A percentile compares a stretch with the other conserved stretches of the same genome.
Evolutionary conservation across 1,140 invertebrate species (phyloP).

Genomic region (Drosophila pectinifera): DNA sequence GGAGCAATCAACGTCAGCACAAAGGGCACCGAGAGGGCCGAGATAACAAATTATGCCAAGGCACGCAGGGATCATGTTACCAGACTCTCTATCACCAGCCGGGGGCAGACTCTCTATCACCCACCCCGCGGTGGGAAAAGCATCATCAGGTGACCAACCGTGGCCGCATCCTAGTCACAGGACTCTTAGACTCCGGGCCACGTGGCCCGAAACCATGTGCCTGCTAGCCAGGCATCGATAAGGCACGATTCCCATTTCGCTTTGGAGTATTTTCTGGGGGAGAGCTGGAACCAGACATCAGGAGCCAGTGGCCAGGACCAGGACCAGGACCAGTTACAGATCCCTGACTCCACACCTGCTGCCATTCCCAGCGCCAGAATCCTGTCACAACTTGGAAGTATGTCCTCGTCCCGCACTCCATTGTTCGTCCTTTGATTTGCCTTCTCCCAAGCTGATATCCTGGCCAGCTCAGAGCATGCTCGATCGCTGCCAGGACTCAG

Average conservation of each 20-base stretch:
- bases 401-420: slow-evolving; percentile 39
- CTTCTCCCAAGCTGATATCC: slow-evolving; percentile 4
- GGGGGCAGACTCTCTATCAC: no score
- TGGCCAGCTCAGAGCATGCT: neutral
- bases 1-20: slow-evolving; percentile 56
- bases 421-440: slow-evolving; percentile 49
- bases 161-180: slow-evolving; percentile 19
- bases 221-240: slow-evolving; percentile 48
- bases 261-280: no score
- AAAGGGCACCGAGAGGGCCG: slow-evolving; percentile 30
- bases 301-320: neutral
- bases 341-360: slow-evolving; percentile 21
- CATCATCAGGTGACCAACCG: slow-evolving; percentile 78
- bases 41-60: slow-evolving; percentile 79
- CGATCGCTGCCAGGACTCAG: neutral
- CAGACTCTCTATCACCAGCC: slow-evolving; percentile 1
- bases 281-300: neutral
- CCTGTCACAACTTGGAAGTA: neutral
- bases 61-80: slow-evolving; percentile 78
- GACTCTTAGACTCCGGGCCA: slow-evolving; percentile 28
- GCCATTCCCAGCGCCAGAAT: neutral
- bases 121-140: slow-evolving; percentile 52
- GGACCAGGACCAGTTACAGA: slow-evolving; percentile 4
- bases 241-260: slow-evolving; percentile 60
- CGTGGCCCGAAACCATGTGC: slow-evolving; percentile 59